phyloP scores from a whole-genome alignment of 2,888 invertebrate species.

The Rotaria sp. region DNA sequence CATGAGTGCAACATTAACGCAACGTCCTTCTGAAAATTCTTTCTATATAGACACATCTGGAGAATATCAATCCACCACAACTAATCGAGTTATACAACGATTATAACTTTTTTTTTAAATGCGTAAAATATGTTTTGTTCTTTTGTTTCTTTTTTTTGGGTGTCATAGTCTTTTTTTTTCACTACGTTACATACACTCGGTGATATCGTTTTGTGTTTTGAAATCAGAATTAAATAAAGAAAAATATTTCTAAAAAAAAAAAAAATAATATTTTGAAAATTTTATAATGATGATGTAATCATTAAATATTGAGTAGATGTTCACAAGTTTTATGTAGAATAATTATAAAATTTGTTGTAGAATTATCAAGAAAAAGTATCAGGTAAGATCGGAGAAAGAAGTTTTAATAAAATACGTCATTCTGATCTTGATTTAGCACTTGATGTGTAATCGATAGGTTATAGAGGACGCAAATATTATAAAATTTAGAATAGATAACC shows the following conservation, averaged over 20 bases:
- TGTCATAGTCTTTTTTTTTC: slow-evolving; percentile 6
- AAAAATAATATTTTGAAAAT: not conserved
- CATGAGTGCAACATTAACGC: not conserved
- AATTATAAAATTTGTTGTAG: slow-evolving; percentile 63
- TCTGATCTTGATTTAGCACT: slow-evolving; percentile 66
- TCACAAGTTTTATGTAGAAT: not conserved
- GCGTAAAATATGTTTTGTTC: not conserved
- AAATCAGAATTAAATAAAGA: not conserved
- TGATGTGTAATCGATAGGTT: slow-evolving; percentile 66
- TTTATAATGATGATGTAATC: not conserved
- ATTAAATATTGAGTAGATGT: not conserved
- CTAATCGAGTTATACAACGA: not conserved
- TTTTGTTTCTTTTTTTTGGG: not conserved
- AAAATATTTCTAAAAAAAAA: not conserved
- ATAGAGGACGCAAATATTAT: slow-evolving; percentile 79
- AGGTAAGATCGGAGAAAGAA: slow-evolving; percentile 76
- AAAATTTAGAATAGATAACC: slow-evolving; percentile 80
- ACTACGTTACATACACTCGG: not conserved
- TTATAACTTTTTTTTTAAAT: not conserved
- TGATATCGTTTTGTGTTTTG: slow-evolving; percentile 9
- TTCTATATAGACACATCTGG: not conserved
- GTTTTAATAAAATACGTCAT: slow-evolving; percentile 79
- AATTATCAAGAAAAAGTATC: slow-evolving; percentile 79
- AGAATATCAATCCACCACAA: not conserved
- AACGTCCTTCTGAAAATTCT: not conserved